phyloP scores from a whole-genome alignment of 2,113 vertebrate species.

The Lepidothrix coronata region DNA sequence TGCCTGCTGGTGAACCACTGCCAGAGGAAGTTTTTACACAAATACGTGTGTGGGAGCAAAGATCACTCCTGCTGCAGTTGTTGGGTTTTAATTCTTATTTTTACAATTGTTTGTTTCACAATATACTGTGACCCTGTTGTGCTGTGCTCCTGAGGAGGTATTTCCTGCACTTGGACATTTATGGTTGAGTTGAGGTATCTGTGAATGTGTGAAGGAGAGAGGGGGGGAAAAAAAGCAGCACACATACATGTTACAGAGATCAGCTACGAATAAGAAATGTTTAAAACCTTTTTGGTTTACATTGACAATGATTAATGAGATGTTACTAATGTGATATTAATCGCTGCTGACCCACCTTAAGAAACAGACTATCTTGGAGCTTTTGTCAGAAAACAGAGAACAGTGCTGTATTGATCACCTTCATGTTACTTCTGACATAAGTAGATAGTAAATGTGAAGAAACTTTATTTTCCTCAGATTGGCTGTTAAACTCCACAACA shows the following conservation, averaged over 20 bases:
- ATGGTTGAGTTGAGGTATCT: background rate
- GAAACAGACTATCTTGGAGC: background rate
- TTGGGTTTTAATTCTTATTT: background rate
- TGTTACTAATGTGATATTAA: background rate
- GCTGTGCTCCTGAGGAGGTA: background rate
- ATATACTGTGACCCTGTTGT: background rate
- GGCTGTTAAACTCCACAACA: background rate
- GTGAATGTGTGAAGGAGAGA: background rate
- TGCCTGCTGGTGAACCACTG: constrained; percentile 69
- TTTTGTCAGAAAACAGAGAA: background rate
- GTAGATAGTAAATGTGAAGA: background rate
- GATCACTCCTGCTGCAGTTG: background rate
- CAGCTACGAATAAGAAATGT: background rate
- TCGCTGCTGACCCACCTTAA: background rate
- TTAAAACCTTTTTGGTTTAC: constrained; percentile 14
- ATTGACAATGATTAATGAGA: background rate
- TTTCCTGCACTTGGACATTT: background rate
- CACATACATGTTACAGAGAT: background rate
- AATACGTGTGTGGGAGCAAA: constrained; percentile 9
- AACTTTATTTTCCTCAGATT: background rate
- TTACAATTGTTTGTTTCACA: background rate
- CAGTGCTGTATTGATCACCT: background rate
- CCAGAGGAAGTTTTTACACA: constrained; percentile 60
- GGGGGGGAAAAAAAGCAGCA: accelerated
- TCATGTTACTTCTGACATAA: background rate